Evolutionary conservation across 2,888 invertebrate species (phyloP), one percentile per base, ranked within the genome.

Genomic region (Elmis aenea): DNA sequence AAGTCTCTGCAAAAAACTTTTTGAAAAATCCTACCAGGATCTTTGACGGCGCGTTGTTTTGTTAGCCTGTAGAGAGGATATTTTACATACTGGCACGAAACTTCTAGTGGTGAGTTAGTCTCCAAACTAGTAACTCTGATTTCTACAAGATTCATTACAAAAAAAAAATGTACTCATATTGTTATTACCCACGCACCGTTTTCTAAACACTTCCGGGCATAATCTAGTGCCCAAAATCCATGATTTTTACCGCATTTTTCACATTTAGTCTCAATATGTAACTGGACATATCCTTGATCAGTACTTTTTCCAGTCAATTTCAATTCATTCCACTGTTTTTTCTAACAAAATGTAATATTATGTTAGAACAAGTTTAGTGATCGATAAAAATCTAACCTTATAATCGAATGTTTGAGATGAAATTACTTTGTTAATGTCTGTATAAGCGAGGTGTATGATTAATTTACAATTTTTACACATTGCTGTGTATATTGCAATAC

Each of bases 211-310:
- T 27, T 13, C 29, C 51, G 35, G 14, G 54, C 29, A 22, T 46
- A 25, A 42, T 54, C 55, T 23, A 57, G 38, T 4, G 54, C 52
- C 54, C 55, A 56, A 38, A 44, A 52, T 13, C 38, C 31, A 22
- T 16, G 9, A 10, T 16, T 5, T 10, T 21, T 20, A 9, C 13
- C 5, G 13, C 22, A 4, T 4, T 2, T n/a, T 3, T 12, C 2
- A n/a, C 31, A 31, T 6, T 2, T n/a, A 13, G 14, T 13, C 3
- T 5, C 18, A 6, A 23, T 23, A 22, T n/a, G 5, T 9, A 31
- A 9, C 3, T 14, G 6, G 4, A 31, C 9, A 15, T 14, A 12
- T 13, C 10, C 8, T 5, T 9, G 11, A 1, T 11, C n/a, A n/a
- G n/a, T n/a, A n/a, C n/a, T n/a, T 13, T 13, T 2, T n/a, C 10